These are phyloP conservation scores for Macrotrachela quadricornifera DNA, from an alignment of 1,140 invertebrate species.

Conservation along the genomic window DNA sequence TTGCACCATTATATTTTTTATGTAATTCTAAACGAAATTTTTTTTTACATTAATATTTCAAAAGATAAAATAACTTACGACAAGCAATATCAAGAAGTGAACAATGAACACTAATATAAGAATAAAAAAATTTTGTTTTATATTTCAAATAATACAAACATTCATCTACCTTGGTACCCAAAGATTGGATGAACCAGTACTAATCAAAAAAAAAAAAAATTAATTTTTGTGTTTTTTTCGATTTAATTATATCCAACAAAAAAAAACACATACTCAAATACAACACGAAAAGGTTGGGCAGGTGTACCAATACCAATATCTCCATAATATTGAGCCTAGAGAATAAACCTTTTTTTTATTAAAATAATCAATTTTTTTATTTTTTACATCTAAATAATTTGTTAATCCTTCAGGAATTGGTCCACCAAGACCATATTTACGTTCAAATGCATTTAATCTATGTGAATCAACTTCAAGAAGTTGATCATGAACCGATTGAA, in stretches of 20 bases:
- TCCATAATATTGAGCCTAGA: conserved; percentile 88
- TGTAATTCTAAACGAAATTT: conserved; percentile 41
- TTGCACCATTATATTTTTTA: conserved; percentile 73
- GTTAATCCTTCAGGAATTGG: conserved; percentile 60
- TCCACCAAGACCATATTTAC: conserved; percentile 20
- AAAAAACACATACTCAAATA: conserved; percentile 50
- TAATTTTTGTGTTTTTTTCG: too few relatives aligned
- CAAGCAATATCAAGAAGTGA: conserved; percentile 78
- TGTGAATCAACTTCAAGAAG: conserved; percentile 14
- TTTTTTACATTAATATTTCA: background rate
- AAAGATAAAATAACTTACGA: conserved; percentile 41
- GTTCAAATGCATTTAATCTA: conserved; percentile 12
- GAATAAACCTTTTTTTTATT: conserved; percentile 11
- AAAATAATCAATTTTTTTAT: background rate
- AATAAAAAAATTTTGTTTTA: too few relatives aligned
- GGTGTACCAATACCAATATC: conserved; percentile 73
- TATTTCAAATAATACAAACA: too few relatives aligned
- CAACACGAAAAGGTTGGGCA: conserved; percentile 71
- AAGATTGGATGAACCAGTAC: conserved; percentile 76
- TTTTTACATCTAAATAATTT: conserved; percentile 70
- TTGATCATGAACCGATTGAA: conserved; percentile 39
- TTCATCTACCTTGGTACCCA: conserved; percentile 44
- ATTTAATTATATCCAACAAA: too few relatives aligned
- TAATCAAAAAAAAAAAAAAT: too few relatives aligned
- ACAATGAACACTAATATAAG: conserved; percentile 38